Evolutionary conservation across 2,797 vertebrate genomes (phyloP).

Genomic region (Sebastes vulpes): DNA sequence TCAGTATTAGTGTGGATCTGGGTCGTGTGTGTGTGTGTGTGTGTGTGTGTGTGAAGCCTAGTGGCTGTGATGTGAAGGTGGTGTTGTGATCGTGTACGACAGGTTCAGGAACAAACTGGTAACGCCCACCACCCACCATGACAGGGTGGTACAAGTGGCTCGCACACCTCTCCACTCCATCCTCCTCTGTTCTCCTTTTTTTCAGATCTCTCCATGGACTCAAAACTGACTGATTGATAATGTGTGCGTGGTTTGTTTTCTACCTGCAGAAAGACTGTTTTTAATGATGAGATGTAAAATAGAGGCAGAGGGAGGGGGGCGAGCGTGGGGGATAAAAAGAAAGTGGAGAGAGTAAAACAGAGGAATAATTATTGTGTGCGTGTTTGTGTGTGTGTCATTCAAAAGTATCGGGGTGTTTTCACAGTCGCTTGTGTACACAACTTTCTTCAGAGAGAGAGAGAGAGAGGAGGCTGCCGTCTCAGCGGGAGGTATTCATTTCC

Average conservation of each 20-base stretch:
- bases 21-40: constrained; percentile 26
- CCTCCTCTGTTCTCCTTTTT: background rate
- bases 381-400: constrained; percentile 51
- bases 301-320: background rate
- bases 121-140: background rate
- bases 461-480: constrained; percentile 33
- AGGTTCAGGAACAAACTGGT: constrained; percentile 44
- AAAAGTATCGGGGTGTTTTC: constrained; percentile 53
- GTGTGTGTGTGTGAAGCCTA: constrained; percentile 16
- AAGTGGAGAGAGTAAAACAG: constrained; percentile 30
- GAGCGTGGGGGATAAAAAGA: constrained; percentile 27
- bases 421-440: constrained; percentile 33
- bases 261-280: constrained; percentile 29
- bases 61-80: constrained; percentile 47
- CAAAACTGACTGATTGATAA: constrained; percentile 11
- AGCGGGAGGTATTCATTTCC: constrained; percentile 66
- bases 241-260: constrained; percentile 31
- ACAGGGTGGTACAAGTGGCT: constrained; percentile 12
- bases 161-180: background rate
- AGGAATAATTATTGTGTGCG: constrained; percentile 46
- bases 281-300: constrained; percentile 61
- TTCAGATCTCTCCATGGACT: background rate
- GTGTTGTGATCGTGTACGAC: constrained; percentile 37
- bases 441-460: constrained; percentile 36
- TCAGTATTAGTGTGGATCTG: constrained; percentile 48